Base-by-base conservation (phyloP, 1,140 invertebrate species). In the Psix sp. region DNA sequence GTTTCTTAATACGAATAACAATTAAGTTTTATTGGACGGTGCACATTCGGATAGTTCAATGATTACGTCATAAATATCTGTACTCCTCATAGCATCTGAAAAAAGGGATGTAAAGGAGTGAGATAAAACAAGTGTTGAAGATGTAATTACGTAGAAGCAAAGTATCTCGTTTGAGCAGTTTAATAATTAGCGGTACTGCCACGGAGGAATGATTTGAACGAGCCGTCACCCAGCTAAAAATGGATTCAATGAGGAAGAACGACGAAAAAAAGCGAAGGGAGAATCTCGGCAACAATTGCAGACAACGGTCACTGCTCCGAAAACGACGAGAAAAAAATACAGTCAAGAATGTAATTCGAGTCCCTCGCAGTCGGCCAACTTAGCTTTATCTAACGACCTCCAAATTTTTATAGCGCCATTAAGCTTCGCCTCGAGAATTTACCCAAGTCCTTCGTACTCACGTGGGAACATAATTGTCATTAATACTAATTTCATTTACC, bases 351-450 rank as follows among this genome's bases (percentile, higher is more conserved):
- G 59, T 72, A 81, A 80, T 75, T 51, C 59, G 80, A 75, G 75
- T 59, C 76, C 35, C 38, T 43, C 48, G 36, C 56, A 51, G 56
- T 48, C 45, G 65, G 45, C 67, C 76, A 60, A 72, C 76, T 77
- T 76, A 74, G 70, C 72, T 76, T 76, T 74, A 81, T 76, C 77
- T 77, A 77, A 81, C 77, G 80, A 81, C 75, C 77, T 75, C 74
- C 76, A 75, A 71, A 80, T 80, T 80, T 82, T 82, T 81, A 82
- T 80, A 76, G 78, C 81, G 76, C 77, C 80, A 81, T 82, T 81
- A 82, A 81, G 81, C 70, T 75, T 81, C 60, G 70, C 77, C 74
- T 77, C 67, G 68, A 74, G 67, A 79, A 74, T 63, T 80, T 70
- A 77, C 63, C 71, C 66, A 40, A n/a, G 63, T 74, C 67, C 59